Evolutionary conservation across 2,113 vertebrate species (phyloP).

Genomic region (cattle (Bos taurus)): DNA sequence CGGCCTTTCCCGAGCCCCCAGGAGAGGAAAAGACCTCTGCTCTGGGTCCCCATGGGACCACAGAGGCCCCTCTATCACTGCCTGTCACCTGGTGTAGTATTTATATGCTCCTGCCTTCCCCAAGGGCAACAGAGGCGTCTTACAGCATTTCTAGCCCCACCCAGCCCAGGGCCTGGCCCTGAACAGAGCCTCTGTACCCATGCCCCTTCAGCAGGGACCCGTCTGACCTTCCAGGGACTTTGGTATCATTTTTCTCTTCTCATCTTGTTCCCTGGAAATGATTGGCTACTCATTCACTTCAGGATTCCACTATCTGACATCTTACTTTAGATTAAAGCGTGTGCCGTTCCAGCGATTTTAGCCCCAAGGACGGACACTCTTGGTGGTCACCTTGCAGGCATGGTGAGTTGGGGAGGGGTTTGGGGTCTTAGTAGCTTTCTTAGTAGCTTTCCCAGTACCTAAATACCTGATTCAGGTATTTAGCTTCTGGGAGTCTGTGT

Average conservation of each 20-base stretch:
- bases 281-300: too few species aligned
- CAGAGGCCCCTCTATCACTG: accelerated
- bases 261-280: neutral
- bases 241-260: neutral
- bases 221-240: neutral
- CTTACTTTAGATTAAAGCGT: neutral
- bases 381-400: neutral
- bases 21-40: neutral
- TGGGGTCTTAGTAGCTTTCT: neutral
- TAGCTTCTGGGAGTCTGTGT: neutral
- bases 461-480: neutral
- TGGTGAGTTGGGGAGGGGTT: neutral
- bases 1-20: neutral
- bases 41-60: neutral
- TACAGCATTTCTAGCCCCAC: neutral
- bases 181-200: neutral
- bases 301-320: neutral
- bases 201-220: accelerated
- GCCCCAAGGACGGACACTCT: neutral
- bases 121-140: too few species aligned
- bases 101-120: neutral
- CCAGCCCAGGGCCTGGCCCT: neutral
- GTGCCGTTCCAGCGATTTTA: neutral
- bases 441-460: too few species aligned
- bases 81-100: too few species aligned